Evolutionary conservation across 2,113 vertebrate genomes (phyloP).

Genomic region (Xiphias gladius): DNA sequence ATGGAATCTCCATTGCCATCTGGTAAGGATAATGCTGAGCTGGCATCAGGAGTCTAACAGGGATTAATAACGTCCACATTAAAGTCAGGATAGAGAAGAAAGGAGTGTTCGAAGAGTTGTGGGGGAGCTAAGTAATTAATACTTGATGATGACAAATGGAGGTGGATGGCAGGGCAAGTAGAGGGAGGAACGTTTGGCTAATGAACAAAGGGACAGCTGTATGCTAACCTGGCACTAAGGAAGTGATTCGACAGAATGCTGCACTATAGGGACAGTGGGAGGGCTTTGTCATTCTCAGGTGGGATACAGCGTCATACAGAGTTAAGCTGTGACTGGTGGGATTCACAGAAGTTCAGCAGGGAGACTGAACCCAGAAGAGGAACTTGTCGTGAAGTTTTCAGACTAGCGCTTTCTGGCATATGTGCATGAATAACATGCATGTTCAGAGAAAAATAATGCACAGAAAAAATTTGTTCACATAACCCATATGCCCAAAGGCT

Average conservation of each 20-base stretch:
- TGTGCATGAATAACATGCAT: slow-evolving; percentile 19
- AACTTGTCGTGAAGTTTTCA: slow-evolving; percentile 31
- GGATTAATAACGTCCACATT: slow-evolving; percentile 73
- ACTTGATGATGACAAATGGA: slow-evolving; percentile 81
- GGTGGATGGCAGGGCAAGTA: slow-evolving; percentile 59
- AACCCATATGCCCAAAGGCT: neutral
- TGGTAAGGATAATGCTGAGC: slow-evolving; percentile 73
- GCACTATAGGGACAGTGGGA: slow-evolving; percentile 24
- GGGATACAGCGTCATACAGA: slow-evolving; percentile 3
- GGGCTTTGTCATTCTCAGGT: slow-evolving; percentile 36
- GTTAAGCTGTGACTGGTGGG: slow-evolving; percentile 31
- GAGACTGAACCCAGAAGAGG: neutral
- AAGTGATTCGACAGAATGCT: slow-evolving; percentile 45
- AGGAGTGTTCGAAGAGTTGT: slow-evolving; percentile 45
- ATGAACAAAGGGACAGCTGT: slow-evolving; percentile 72
- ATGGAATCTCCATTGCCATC: slow-evolving; percentile 64
- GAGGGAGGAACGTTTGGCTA: slow-evolving; percentile 69
- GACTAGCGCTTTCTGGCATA: slow-evolving; percentile 18
- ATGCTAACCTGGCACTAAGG: slow-evolving; percentile 61
- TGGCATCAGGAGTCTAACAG: slow-evolving; percentile 61
- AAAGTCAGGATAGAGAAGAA: slow-evolving; percentile 41
- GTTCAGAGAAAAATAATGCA: slow-evolving; percentile 7
- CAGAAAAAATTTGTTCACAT: neutral
- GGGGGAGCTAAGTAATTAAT: slow-evolving; percentile 78
- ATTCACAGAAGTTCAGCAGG: slow-evolving; percentile 12